Base-by-base conservation (phyloP, 1,140 invertebrate genomes). In the Camponotus floridanus region DNA sequence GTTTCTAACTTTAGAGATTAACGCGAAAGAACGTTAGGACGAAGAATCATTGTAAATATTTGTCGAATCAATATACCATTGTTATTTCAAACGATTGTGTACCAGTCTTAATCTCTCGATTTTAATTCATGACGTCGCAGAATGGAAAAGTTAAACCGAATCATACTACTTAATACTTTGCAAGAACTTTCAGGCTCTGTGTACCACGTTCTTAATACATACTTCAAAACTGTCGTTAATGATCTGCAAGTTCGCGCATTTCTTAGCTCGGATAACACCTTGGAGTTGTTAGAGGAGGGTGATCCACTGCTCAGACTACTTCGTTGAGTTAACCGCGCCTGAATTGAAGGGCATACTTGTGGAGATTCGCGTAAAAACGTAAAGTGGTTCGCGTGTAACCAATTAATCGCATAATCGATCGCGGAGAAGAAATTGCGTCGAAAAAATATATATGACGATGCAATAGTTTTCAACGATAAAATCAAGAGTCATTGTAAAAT, bases 141-240 rank as follows among this genome's bases (percentile, higher is more conserved):
- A 21, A 79, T 36, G 42, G 26, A 3, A 48, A 4, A 51, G 55
- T 79, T 68, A 55, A 68, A 51, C 31, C 7, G 33, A 79, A 51
- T 79, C n/a, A 55, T 36, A 39, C 9, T 51, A 65, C 7, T 79
- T 65, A 48, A 65, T 55, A 68, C 45, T 68, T 45, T 33, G 39
- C 18, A 48, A 78, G 21, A 64, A 65, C 76, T 64, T 78, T 26
- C 76, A 48, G 59, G 36, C 13, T 61, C 39, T 31, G 31, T 31
- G 31, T 78, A 13, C 42, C 18, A 7, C 33, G 39, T 65, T 65
- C 61, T 62, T 78, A 48, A 78, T 65, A 65, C 76, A 78, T 65
- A 65, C 61, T 78, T 78, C 39, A 64, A 78, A 78, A 65, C 39
- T 78, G 76, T 65, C 76, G 39, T 65, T 79, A 79, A 68, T 68